phyloP scores from a whole-genome alignment of 2,888 invertebrate genomes.

The Amitus sp. region DNA sequence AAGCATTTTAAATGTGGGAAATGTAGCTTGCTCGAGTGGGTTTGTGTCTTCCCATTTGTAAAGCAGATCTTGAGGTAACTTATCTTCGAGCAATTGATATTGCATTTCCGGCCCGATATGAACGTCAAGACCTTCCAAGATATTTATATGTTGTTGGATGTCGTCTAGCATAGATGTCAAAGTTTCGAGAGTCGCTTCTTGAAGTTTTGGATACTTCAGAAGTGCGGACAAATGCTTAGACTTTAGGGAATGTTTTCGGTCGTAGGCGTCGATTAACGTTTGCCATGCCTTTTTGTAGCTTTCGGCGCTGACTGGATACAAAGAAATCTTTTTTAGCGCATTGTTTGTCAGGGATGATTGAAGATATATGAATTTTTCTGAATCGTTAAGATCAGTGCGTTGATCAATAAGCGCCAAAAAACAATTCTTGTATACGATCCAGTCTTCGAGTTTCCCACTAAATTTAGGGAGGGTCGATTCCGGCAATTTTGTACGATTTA shows the following conservation, averaged over 20 bases:
- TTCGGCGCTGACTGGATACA: slow-evolving; percentile 19
- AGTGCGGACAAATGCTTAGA: too few species aligned
- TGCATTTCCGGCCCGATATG: slow-evolving; percentile 33
- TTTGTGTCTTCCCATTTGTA: too few species aligned
- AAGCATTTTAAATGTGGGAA: too few species aligned
- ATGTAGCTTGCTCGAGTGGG: too few species aligned
- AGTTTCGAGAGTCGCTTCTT: too few species aligned
- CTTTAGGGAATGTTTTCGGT: too few species aligned
- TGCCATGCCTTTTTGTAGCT: slow-evolving; percentile 18
- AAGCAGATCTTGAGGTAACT: too few species aligned
- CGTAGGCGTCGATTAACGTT: too few species aligned
- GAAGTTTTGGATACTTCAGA: too few species aligned
- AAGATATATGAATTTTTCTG: slow-evolving; percentile 36
- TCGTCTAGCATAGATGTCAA: slow-evolving; percentile 18
- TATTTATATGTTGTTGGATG: slow-evolving; percentile 23
- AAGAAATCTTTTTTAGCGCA: slow-evolving; percentile 30
- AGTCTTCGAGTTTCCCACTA: slow-evolving; percentile 25
- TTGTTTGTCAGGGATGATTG: slow-evolving; percentile 25
- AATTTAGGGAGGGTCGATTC: slow-evolving; percentile 26
- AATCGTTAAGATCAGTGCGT: slow-evolving; percentile 14
- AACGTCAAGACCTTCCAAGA: slow-evolving; percentile 33
- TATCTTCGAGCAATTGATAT: slow-evolving; percentile 28
- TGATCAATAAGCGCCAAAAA: slow-evolving; percentile 27
- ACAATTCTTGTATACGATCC: slow-evolving; percentile 25
- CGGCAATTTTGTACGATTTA: slow-evolving; percentile 24